Conservation (phyloP, 2,888 invertebrate species). For the Phaonia tiefii region DNA sequence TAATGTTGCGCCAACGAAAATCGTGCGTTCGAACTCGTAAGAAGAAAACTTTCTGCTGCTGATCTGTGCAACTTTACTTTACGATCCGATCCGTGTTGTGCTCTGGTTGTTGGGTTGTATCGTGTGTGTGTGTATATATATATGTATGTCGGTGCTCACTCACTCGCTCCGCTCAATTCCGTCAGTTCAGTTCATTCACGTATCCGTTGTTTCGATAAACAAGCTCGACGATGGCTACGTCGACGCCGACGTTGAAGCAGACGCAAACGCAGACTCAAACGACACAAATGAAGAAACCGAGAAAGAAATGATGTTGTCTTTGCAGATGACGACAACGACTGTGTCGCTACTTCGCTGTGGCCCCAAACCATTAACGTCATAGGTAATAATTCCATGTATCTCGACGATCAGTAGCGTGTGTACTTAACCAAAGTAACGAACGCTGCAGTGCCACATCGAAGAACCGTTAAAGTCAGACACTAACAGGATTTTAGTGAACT, state of each 20-base stretch:
- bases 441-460: no score
- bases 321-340: slow-evolving; percentile 3
- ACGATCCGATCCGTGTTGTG: slow-evolving; percentile 44
- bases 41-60: slow-evolving; percentile 66
- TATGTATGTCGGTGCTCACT: slow-evolving; percentile 15
- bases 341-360: slow-evolving; percentile 45
- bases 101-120: slow-evolving; percentile 28
- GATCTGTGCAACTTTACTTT: slow-evolving; percentile 62
- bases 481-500: not conserved
- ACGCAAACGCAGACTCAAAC: not conserved
- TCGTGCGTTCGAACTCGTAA: slow-evolving; percentile 71
- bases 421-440: no score
- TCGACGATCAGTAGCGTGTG: not conserved
- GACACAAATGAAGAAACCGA: slow-evolving; percentile 13
- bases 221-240: slow-evolving; percentile 47
- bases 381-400: not conserved
- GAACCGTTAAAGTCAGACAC: no score
- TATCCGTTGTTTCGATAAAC: slow-evolving; percentile 25
- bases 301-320: not conserved
- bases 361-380: slow-evolving; percentile 54
- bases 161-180: not conserved
- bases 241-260: not conserved
- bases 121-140: no score
- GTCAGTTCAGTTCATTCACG: slow-evolving; percentile 24
- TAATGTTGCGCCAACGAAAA: slow-evolving; percentile 79